These are phyloP conservation scores for Hipposideros larvatus DNA, from an alignment of 2,797 vertebrate species.

Conservation along the genomic window DNA sequence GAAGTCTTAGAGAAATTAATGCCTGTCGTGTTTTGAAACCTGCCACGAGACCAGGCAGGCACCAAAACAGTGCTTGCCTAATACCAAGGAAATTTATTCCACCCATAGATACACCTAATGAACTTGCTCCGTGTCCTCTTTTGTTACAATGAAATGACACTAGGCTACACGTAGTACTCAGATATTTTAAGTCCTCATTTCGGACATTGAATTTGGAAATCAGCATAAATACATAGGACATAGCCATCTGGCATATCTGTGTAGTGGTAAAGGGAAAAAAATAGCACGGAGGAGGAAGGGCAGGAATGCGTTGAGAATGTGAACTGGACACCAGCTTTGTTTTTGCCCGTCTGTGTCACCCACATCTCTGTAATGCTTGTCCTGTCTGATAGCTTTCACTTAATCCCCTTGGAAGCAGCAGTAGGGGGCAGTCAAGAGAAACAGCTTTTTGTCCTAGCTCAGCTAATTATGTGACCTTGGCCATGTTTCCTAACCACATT, in stretches of 20 bases:
- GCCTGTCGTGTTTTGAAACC: not conserved
- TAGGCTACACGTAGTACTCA: not conserved
- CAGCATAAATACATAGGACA: not conserved
- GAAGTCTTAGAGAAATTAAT: not conserved
- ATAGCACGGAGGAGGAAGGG: not conserved
- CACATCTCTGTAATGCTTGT: not conserved
- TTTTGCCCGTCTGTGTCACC: not conserved
- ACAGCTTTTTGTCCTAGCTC: not conserved
- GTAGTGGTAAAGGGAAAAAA: not conserved
- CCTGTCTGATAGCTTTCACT: not conserved
- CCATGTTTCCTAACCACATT: not conserved
- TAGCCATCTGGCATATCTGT: not conserved
- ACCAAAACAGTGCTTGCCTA: not conserved
- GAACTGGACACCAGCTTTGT: not conserved
- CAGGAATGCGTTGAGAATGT: not conserved
- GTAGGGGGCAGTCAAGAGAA: not conserved
- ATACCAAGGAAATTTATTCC: not conserved
- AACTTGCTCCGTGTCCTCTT: not conserved
- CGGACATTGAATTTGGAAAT: not conserved
- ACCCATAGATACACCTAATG: not conserved
- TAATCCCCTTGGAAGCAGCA: constrained; percentile 37
- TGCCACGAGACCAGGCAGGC: not conserved
- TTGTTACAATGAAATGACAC: not conserved
- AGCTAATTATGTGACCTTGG: constrained; percentile 47
- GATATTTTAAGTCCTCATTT: constrained; percentile 9